These are phyloP conservation scores for Beris morrisii DNA, from an alignment of 2,888 invertebrate genomes.

Conservation along the genomic window DNA sequence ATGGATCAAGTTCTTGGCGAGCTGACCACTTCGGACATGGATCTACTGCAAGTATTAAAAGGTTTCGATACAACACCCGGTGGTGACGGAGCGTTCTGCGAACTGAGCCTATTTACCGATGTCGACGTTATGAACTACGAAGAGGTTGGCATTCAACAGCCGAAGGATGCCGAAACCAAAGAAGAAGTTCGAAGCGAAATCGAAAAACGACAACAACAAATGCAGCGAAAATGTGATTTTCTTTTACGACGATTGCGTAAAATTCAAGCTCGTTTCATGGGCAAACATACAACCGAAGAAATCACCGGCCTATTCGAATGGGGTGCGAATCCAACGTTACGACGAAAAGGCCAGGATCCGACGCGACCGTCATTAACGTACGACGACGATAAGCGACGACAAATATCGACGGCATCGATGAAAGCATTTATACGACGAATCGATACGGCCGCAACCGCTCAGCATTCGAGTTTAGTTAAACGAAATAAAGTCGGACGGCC, in stretches of 20 bases:
- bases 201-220: slow-evolving; percentile 54
- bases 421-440: slow-evolving; percentile 58
- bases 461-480: slow-evolving; percentile 46
- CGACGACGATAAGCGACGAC: slow-evolving; percentile 53
- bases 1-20: slow-evolving; percentile 70
- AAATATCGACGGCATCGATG: slow-evolving; percentile 59
- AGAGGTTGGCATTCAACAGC: slow-evolving; percentile 37
- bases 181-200: slow-evolving; percentile 49
- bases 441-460: slow-evolving; percentile 48
- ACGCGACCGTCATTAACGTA: slow-evolving; percentile 45
- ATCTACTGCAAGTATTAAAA: slow-evolving; percentile 75
- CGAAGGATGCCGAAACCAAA: slow-evolving; percentile 41
- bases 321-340: slow-evolving; percentile 60
- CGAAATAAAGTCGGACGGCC: slow-evolving; percentile 25
- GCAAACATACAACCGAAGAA: slow-evolving; percentile 78
- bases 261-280: slow-evolving; percentile 73
- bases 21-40: slow-evolving; percentile 62
- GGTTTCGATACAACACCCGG: slow-evolving; percentile 63
- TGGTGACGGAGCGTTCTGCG: slow-evolving; percentile 48
- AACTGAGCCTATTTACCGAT: slow-evolving; percentile 47
- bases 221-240: slow-evolving; percentile 72
- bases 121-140: slow-evolving; percentile 42
- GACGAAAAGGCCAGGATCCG: slow-evolving; percentile 40
- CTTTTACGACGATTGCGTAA: slow-evolving; percentile 73
- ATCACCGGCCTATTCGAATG: slow-evolving; percentile 75